phyloP scores from a whole-genome alignment of 2,888 invertebrate genomes.

The Eupeodes latifasciatus region DNA sequence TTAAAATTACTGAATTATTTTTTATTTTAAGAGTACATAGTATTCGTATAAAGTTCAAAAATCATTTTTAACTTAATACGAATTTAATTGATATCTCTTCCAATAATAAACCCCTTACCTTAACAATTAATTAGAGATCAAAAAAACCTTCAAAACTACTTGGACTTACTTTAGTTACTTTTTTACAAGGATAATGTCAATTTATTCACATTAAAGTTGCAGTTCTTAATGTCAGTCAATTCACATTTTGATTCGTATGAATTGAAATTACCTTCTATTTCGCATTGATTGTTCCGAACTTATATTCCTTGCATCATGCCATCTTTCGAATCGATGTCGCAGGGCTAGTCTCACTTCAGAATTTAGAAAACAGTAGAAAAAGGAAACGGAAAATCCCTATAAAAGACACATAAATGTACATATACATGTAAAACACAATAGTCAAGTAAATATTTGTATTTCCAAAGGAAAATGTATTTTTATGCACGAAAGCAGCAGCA shows the following conservation, averaged over 20 bases:
- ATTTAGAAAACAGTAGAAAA: constrained; percentile 97
- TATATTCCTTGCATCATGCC: constrained; percentile 86
- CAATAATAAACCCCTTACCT: too few relatives aligned
- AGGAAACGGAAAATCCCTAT: constrained; percentile 94
- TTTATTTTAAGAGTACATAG: too few relatives aligned
- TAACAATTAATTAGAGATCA: neutral
- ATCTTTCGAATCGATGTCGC: constrained; percentile 91
- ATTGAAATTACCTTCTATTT: constrained; percentile 81
- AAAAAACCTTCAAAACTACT: neutral
- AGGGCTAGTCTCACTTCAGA: constrained; percentile 95
- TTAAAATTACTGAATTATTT: too few relatives aligned
- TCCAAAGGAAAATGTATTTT: constrained; percentile 14
- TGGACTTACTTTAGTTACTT: neutral
- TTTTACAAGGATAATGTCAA: neutral
- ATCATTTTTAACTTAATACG: too few relatives aligned
- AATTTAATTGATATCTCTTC: too few relatives aligned
- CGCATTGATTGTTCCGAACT: constrained; percentile 80
- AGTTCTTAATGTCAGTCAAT: neutral
- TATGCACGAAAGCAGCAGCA: neutral
- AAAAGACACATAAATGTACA: constrained; percentile 3
- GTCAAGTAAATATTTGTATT: constrained; percentile 17
- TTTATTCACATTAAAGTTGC: neutral
- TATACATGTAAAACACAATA: constrained; percentile 29
- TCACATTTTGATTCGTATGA: neutral
- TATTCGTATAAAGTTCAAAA: too few relatives aligned